Base-by-base conservation (phyloP, 2,113 vertebrate genomes). In the Tyrannus savana region DNA sequence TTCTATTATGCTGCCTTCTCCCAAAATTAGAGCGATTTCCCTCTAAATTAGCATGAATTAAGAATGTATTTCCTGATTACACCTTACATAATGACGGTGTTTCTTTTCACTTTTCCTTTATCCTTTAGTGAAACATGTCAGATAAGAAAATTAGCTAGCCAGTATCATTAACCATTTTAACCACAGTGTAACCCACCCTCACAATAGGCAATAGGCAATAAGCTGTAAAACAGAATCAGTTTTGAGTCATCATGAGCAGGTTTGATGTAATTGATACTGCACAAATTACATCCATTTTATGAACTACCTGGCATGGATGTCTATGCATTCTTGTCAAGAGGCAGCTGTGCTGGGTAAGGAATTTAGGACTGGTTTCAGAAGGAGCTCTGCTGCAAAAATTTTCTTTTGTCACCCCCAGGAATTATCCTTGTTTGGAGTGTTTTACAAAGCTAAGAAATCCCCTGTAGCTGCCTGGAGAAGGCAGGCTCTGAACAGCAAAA, bases 11-110 rank as follows among this genome's bases (percentile, higher is more conserved):
- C 19, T 77, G 42, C 50, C 35, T 90, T 90, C 18, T 49, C 39
- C 24, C 16, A 71, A 76, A 94, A 86, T 62, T 87, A 85, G 64
- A 94, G 46, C 0, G 7, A 73, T 62, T 93, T 95, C 75, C 79
- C 85, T 82, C 41, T 87, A 93, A 90, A 90, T 77, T 62, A 85
- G 41, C 60, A 83, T 62, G 19, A 77, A 93, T 83, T 91, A 60
- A 83, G 58, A n/a, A 33, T 25, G 10, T 73, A 62, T 96, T 94
- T 96, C 71, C 81, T 89, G 37, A 89, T 86, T 90, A 58, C 33
- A 58, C 22, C 62, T 91, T 73, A 53, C 30, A 73, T 69, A 79
- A 85, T 69, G 44, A 78, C 90, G 25, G 27, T 62, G 33, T 49
- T 86, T 81, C 83, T 81, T 14, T 49, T 92, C 58, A 56, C 31